Evolutionary conservation across 2,113 vertebrate genomes (phyloP), one percentile per base, ranked within the genome.

Genomic region (Oncorhynchus clarkii): DNA sequence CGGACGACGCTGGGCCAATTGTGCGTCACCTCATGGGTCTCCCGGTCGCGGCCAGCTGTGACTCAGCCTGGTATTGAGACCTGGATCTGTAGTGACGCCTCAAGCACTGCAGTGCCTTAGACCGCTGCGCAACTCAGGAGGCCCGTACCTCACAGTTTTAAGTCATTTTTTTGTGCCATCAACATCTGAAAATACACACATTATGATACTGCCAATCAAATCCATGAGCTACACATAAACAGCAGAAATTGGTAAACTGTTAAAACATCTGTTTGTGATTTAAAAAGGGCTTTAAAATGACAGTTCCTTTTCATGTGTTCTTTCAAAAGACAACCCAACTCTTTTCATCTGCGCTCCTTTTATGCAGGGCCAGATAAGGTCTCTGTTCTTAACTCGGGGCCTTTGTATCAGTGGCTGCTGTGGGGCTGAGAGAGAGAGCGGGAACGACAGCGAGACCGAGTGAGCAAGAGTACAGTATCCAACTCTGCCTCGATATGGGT

Each of bases 391-490:
- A 76, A 67, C 70, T 76, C 16, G 26, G 7, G 73, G 22, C 60
- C 45, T n/a, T 57, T 64, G 24, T 75, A 69, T 70, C 24, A 24
- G 65, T 22, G 5, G 62, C 70, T 69, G 24, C 29, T 39, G n/a
- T 48, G 48, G 64, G 60, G 22, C 22, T 31, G 45, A 69, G 49
- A 72, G 7, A 51, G 24, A 73, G 27, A 24, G 72, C 9, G 29
- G 2, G 24, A 59, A 59, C 45, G 18, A 14, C 70, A 72, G 77
- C 24, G 16, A 20, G 51, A 49, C 26, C 51, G 51, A 31, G n/a
- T 12, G 71, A 73, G 77, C 27, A 4, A 24, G 57, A 62, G 31
- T 79, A 81, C 66, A 87, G 80, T 76, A 29, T 12, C 16, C n/a
- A 34, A 71, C 71, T 76, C 8, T 18, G 3, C 22, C 51, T 34